Percentiles rank a stretch among this genome's conserved stretches.
phyloP scores from a whole-genome alignment of 2,797 vertebrate species.

The Thripadectes ignobilis region DNA sequence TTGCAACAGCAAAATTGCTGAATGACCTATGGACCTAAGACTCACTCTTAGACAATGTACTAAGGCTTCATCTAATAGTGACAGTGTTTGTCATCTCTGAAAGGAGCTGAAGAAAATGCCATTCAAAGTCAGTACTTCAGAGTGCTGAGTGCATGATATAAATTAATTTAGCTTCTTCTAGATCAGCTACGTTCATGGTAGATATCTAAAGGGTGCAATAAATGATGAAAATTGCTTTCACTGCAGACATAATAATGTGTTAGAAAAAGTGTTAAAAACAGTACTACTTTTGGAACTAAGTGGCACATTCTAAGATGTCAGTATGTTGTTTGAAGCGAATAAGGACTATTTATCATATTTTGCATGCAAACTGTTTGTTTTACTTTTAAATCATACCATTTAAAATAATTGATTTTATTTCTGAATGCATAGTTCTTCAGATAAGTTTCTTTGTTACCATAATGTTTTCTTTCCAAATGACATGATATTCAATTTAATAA shows the following conservation, averaged over 20 bases:
- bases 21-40: not conserved
- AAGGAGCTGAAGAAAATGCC: conserved; percentile 42
- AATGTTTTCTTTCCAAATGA: conserved; percentile 6
- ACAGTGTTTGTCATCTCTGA: conserved; percentile 31
- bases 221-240: conserved; percentile 19
- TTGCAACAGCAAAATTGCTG: conserved; percentile 47
- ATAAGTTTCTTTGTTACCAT: conserved; percentile 17
- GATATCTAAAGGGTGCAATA: not conserved
- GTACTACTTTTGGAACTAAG: not conserved
- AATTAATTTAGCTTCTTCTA: conserved; percentile 28
- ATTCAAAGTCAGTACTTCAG: conserved; percentile 16
- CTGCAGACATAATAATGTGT: not conserved
- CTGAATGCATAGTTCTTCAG: not conserved
- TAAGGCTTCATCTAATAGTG: not conserved
- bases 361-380: not conserved
- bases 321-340: not conserved
- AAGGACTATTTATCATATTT: not conserved
- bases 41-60: conserved; percentile 35
- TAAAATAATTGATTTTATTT: conserved; percentile 12
- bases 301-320: not conserved
- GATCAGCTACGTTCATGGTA: not conserved
- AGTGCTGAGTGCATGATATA: not conserved
- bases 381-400: not conserved
- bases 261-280: not conserved
- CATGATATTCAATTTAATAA: conserved; percentile 51